A percentile compares a stretch with the other conserved stretches of the same genome.
phyloP scores from a whole-genome alignment of 2,888 invertebrate species.

The Cepaea hortensis region DNA sequence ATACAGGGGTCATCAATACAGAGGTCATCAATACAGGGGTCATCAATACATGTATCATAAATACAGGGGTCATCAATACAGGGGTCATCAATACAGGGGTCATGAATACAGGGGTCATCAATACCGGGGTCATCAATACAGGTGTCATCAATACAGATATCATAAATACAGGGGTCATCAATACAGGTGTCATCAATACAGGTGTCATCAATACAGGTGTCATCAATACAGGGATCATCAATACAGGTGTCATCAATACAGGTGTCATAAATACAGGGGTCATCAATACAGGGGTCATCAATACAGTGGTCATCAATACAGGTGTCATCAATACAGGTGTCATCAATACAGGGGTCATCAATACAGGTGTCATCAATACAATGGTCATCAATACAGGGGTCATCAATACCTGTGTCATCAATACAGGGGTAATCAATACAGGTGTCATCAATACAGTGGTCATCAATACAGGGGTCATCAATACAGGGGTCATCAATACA shows the following conservation, averaged over 20 bases:
- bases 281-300: background rate
- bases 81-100: background rate
- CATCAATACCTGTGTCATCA: too few relatives aligned
- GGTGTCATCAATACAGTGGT: background rate
- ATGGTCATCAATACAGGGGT: background rate
- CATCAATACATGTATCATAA: too few relatives aligned
- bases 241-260: background rate
- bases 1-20: background rate
- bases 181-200: background rate
- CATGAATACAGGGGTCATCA: background rate
- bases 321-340: background rate
- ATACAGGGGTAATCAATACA: background rate
- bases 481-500: background rate
- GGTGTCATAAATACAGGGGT: background rate
- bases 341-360: background rate
- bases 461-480: background rate
- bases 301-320: background rate
- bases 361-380: too few relatives aligned
- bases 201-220: background rate
- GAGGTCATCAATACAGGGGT: background rate
- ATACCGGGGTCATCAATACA: background rate
- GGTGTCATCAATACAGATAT: too few relatives aligned
- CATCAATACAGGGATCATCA: too few relatives aligned
- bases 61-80: background rate
- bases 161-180: background rate